Conservation (phyloP, 2,797 vertebrate genomes). For the Trematomus bernacchii region DNA sequence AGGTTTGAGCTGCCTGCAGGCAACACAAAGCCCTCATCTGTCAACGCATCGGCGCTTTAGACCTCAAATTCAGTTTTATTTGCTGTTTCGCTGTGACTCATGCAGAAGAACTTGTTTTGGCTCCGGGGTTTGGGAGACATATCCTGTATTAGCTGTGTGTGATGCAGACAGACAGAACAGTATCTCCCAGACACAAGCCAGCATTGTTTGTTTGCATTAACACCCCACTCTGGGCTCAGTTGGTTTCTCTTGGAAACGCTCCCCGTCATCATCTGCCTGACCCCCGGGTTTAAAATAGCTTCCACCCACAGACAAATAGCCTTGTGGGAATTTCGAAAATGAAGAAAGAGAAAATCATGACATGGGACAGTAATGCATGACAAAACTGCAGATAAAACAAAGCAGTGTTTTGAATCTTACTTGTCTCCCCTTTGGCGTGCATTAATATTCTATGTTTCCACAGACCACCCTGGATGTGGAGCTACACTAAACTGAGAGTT, state of each 20-base stretch:
- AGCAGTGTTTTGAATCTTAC: conserved; percentile 31
- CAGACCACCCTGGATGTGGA: conserved; percentile 12
- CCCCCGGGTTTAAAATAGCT: conserved; percentile 75
- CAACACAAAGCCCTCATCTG: conserved; percentile 56
- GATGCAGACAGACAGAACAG: conserved; percentile 59
- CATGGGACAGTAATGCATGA: conserved; percentile 45
- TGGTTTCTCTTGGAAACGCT: conserved; percentile 67
- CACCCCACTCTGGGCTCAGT: conserved; percentile 62
- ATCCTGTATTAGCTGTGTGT: conserved; percentile 57
- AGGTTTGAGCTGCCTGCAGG: conserved; percentile 53
- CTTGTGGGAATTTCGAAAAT: conserved; percentile 66
- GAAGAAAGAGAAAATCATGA: conserved; percentile 51
- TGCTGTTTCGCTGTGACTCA: conserved; percentile 51
- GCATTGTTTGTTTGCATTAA: conserved; percentile 77
- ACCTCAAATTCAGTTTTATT: conserved; percentile 50
- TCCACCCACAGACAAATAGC: conserved; percentile 59
- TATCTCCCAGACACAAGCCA: conserved; percentile 64
- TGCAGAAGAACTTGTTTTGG: conserved; percentile 61
- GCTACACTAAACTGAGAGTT: conserved; percentile 6
- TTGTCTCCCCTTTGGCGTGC: conserved; percentile 20
- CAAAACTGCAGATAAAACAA: conserved; percentile 35
- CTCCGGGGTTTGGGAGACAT: conserved; percentile 46
- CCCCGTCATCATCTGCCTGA: conserved; percentile 63
- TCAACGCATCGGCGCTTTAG: conserved; percentile 56
- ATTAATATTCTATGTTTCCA: conserved; percentile 21